Conservation (phyloP, 2,888 invertebrate species). For the Boloria selene region DNA sequence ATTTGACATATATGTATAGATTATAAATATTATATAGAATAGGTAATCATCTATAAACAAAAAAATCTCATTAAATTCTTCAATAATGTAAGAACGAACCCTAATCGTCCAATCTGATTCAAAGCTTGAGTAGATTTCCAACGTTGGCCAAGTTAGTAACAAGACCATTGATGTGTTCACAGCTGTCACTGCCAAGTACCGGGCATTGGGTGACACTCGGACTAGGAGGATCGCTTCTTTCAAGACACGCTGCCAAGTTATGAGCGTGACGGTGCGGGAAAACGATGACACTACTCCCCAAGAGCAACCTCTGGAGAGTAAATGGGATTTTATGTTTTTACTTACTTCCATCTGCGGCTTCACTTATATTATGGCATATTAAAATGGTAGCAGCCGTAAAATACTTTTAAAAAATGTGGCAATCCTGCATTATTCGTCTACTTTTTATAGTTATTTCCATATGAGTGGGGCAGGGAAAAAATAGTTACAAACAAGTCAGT, state of each 20-base stretch:
- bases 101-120: slow-evolving; percentile 56
- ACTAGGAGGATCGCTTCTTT: slow-evolving; percentile 48
- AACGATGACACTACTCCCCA: slow-evolving; percentile 54
- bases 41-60: neutral
- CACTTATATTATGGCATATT: too few relatives aligned
- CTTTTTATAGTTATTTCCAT: too few relatives aligned
- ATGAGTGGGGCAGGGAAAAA: too few relatives aligned
- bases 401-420: too few relatives aligned
- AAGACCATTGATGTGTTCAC: slow-evolving; percentile 50
- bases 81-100: slow-evolving; percentile 45
- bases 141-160: slow-evolving; percentile 61
- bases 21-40: neutral
- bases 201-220: slow-evolving; percentile 66
- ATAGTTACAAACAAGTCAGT: neutral
- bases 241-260: slow-evolving; percentile 43
- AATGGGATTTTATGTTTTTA: neutral
- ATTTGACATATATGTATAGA: too few relatives aligned
- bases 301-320: slow-evolving; percentile 62
- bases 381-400: too few relatives aligned
- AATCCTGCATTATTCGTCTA: too few relatives aligned
- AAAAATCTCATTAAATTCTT: neutral
- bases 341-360: neutral
- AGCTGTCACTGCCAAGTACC: slow-evolving; percentile 56
- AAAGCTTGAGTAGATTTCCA: slow-evolving; percentile 49
- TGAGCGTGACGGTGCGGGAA: slow-evolving; percentile 43